These are phyloP conservation scores for Heliopora coerulea DNA, from an alignment of 92 coral and sea anemone genomes.

Conservation along the genomic window DNA sequence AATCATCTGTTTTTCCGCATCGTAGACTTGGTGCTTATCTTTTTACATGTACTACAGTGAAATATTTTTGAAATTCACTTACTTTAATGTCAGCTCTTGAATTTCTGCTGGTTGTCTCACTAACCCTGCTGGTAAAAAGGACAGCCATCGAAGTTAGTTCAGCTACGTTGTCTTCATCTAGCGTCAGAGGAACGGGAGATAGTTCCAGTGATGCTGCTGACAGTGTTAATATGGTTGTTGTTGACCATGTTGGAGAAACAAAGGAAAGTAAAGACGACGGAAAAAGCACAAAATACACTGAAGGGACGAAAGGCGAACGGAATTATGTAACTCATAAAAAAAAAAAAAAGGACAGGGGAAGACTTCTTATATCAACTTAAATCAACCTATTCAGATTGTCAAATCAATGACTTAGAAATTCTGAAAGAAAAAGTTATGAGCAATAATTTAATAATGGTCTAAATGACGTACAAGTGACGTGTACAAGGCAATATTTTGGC, in stretches of 20 bases:
- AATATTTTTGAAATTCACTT: too few species aligned
- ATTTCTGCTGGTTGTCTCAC: not conserved
- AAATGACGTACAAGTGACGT: slow-evolving; percentile 7
- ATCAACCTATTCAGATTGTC: slow-evolving; percentile 64
- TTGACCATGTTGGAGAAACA: not conserved
- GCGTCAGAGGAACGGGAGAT: not conserved
- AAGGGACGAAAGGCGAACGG: not conserved
- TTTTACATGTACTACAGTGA: too few species aligned
- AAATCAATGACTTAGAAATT: slow-evolving; percentile 66
- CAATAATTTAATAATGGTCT: slow-evolving; percentile 55
- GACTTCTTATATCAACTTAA: not conserved
- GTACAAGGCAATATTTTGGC: too few species aligned
- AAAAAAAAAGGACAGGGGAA: not conserved
- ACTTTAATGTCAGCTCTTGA: not conserved
- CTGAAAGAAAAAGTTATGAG: slow-evolving; percentile 60
- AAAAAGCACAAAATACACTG: not conserved
- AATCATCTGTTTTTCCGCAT: not conserved
- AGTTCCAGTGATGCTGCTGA: not conserved
- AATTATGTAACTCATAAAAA: not conserved
- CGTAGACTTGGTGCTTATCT: too few species aligned
- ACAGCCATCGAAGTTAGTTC: not conserved
- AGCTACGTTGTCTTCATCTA: not conserved
- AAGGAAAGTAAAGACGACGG: not conserved
- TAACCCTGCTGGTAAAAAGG: not conserved
- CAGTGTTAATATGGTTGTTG: not conserved